Conservation (phyloP, 2,797 vertebrate species). For the Chiroxiphia lanceolata region DNA sequence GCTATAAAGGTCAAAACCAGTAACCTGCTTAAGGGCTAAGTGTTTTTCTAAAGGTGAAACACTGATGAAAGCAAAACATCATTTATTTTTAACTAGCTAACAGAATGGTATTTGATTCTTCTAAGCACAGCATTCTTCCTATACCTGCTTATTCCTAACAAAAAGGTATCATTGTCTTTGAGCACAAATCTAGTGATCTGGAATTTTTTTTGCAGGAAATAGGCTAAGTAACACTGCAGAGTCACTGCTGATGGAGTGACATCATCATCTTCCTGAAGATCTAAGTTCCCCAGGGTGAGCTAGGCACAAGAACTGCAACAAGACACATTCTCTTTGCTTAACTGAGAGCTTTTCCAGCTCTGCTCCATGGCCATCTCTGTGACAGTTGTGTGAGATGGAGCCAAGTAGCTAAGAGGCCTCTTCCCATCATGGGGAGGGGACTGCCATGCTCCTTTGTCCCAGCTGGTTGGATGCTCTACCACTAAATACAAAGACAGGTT, state of each 20-base stretch:
- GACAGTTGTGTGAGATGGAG: not conserved
- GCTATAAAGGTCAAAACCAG: not conserved
- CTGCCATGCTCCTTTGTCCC: not conserved
- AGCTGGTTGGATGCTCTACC: not conserved
- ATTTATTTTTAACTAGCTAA: slow-evolving; percentile 49
- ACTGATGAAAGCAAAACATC: slow-evolving; percentile 12
- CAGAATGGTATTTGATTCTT: not conserved
- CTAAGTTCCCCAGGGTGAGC: not conserved
- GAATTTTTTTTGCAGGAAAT: not conserved
- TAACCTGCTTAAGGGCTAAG: slow-evolving; percentile 16
- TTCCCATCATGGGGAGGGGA: fast-evolving
- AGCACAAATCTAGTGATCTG: not conserved
- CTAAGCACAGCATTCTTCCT: not conserved
- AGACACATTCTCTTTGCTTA: not conserved
- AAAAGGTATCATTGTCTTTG: not conserved
- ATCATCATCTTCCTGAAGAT: not conserved
- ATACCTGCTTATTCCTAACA: not conserved
- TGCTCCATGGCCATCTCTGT: not conserved
- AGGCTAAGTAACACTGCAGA: not conserved
- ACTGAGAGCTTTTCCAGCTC: not conserved
- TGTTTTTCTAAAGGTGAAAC: slow-evolving; percentile 13
- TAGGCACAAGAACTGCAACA: not conserved
- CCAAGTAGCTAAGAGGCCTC: not conserved
- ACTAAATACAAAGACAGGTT: not conserved
- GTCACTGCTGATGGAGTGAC: not conserved